Conservation (phyloP, 2,113 vertebrate genomes). For the Vimba vimba region DNA sequence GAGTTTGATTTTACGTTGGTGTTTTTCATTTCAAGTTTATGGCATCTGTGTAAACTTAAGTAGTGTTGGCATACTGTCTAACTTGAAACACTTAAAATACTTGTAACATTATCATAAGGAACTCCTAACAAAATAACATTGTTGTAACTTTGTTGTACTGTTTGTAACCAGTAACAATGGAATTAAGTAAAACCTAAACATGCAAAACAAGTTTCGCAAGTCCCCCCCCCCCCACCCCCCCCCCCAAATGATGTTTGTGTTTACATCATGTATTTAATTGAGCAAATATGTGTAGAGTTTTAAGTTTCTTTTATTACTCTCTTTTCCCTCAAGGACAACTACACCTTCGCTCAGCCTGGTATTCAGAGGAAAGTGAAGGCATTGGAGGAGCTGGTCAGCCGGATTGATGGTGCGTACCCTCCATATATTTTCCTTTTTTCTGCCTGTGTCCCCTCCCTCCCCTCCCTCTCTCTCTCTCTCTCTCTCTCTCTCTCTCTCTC, state of each 20-base stretch:
- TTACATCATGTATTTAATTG: neutral
- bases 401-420: conserved; percentile 90
- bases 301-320: conserved; percentile 28
- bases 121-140: no score
- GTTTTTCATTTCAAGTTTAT: neutral
- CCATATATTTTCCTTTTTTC: conserved; percentile 19
- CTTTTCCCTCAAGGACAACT: conserved; percentile 86
- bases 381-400: conserved; percentile 93
- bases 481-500: neutral
- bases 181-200: neutral
- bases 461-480: neutral
- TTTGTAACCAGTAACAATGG: neutral
- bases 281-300: neutral
- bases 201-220: neutral
- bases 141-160: neutral
- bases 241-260: neutral
- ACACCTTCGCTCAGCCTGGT: conserved; percentile 96
- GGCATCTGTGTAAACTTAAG: neutral
- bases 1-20: neutral
- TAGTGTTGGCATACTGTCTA: no score
- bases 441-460: conserved; percentile 3
- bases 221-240: no score
- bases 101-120: no score
- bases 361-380: conserved; percentile 97
- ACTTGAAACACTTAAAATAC: no score